phyloP scores from a whole-genome alignment of 2,797 vertebrate genomes.

The Nasua narica region DNA sequence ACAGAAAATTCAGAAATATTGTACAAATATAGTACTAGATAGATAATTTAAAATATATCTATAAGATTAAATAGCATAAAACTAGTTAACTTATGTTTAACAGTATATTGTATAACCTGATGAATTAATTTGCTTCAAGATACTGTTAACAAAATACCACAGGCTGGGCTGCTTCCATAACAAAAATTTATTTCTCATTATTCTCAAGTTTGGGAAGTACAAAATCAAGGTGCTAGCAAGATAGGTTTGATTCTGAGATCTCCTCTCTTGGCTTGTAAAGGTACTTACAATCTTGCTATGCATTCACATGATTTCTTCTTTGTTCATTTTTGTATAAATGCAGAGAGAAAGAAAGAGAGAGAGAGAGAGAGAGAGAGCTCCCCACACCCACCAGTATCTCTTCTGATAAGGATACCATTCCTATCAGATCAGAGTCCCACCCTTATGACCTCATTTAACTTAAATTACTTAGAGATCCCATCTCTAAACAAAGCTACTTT shows the following conservation, averaged over 20 bases:
- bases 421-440: background rate
- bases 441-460: background rate
- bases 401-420: background rate
- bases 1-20: background rate
- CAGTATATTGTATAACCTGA: background rate
- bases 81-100: background rate
- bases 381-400: background rate
- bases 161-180: background rate
- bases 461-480: background rate
- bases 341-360: background rate
- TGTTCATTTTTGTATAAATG: background rate
- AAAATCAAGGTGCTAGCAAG: background rate
- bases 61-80: background rate
- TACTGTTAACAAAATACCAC: background rate
- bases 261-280: background rate
- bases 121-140: background rate
- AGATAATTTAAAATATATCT: background rate
- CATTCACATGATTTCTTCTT: no score
- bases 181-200: background rate
- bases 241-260: background rate
- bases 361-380: background rate
- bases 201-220: background rate
- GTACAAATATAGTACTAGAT: background rate
- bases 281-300: rapidly evolving
- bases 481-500: background rate